Conservation (phyloP, 92 coral and sea anemone genomes). For the Meandrina meandrites region DNA sequence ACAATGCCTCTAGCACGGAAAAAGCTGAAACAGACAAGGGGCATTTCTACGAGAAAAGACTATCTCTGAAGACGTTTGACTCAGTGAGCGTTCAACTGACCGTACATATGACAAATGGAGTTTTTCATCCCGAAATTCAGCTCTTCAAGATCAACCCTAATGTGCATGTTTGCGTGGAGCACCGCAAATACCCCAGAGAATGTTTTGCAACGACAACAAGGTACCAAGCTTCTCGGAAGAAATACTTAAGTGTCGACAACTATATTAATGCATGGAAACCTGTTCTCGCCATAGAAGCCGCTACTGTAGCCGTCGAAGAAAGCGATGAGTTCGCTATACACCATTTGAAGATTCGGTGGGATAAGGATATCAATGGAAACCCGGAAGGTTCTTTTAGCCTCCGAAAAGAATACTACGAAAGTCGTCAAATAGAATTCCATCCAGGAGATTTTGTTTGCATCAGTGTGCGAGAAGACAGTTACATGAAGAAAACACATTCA, state of each 20-base stretch:
- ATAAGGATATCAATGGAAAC: not conserved
- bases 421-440: constrained; percentile 50
- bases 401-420: constrained; percentile 32
- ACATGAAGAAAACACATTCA: not conserved
- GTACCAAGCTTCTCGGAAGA: constrained; percentile 48
- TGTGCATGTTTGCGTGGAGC: constrained; percentile 77
- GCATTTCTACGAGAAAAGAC: constrained; percentile 52
- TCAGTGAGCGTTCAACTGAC: constrained; percentile 65
- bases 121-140: constrained; percentile 79
- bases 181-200: constrained; percentile 63
- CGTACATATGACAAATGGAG: constrained; percentile 55
- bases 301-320: constrained; percentile 69
- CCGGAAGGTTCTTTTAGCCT: constrained; percentile 39
- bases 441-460: constrained; percentile 74
- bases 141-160: constrained; percentile 73
- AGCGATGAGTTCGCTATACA: constrained; percentile 69
- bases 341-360: constrained; percentile 20
- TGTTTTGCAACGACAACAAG: constrained; percentile 73
- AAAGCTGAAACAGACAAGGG: constrained; percentile 14
- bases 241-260: constrained; percentile 39
- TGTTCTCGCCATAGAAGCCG: constrained; percentile 89
- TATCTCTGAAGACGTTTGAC: constrained; percentile 55
- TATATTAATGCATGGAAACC: constrained; percentile 81
- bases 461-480: constrained; percentile 24
- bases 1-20: not conserved